A percentile compares a stretch with the other conserved stretches of the same genome.
Evolutionary conservation across 1,140 invertebrate genomes (phyloP).

Genomic region (Mylabris phalerata): DNA sequence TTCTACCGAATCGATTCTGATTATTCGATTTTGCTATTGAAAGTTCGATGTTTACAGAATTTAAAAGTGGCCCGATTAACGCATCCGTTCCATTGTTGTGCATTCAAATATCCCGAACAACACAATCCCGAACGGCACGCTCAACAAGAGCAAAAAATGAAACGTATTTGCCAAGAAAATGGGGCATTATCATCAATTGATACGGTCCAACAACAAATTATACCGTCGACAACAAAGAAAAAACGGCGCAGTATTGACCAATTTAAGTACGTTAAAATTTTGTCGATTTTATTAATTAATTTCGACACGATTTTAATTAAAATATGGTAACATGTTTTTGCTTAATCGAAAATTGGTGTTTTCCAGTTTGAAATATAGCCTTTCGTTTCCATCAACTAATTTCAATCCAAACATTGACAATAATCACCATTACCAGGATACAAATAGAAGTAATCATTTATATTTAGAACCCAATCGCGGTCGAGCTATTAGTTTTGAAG

Average conservation of each 20-base stretch:
- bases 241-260: no score
- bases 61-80: constrained; percentile 57
- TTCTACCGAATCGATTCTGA: not conserved
- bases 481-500: not conserved
- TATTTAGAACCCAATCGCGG: constrained; percentile 22
- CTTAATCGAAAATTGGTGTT: no score
- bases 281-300: no score
- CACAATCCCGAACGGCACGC: constrained; percentile 64
- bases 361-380: no score
- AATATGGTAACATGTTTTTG: no score
- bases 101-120: constrained; percentile 72
- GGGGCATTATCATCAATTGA: constrained; percentile 10
- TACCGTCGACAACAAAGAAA: no score
- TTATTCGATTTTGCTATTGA: no score
- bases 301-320: no score
- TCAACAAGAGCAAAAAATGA: constrained; percentile 48
- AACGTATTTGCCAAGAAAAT: constrained; percentile 27
- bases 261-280: no score
- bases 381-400: no score
- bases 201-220: constrained; percentile 6
- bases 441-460: constrained; percentile 13
- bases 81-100: constrained; percentile 85
- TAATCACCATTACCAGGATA: constrained; percentile 2
- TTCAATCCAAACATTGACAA: no score
- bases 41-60: constrained; percentile 19